Evolutionary conservation across 2,888 invertebrate genomes (phyloP), one percentile per base, ranked within the genome.

Genomic region (Chrysopilus asiliformis): DNA sequence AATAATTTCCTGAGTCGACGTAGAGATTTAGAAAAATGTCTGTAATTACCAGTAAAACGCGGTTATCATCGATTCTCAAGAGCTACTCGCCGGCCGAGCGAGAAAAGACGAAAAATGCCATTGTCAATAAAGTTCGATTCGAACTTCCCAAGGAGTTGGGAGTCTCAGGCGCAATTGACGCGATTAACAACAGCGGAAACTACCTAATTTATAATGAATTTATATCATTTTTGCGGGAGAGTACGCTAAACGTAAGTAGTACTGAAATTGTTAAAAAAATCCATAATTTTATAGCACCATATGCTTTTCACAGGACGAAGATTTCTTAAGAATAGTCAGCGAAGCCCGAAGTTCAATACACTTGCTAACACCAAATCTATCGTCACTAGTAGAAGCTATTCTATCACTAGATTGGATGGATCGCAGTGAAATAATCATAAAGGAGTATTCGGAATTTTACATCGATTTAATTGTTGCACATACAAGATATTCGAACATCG

Each of bases 401-500:
- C 57, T 79, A 31, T 63, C 66, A 12, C 48, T 74, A n/a, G 59
- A 65, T 47, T 79, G 79, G 79, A 60, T 60, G 4, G 63, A 64
- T 38, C 58, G 71, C 35, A 59, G 60, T 19, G 39, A 30, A 1
- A 60, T 64, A 30, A 62, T 71, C n/a, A 63, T 72, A 1, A 50
- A 60, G 20, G 68, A 68, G 20, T 82, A 74, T 53, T 70, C 73
- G 50, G 67, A 70, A 29, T 76, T 82, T 50, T 54, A 79, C 20
- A 60, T 76, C 22, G 76, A 79, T 57, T 61, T 82, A 32, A 64
- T 81, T 36, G 72, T 77, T 29, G 75, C 77, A 2, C 79, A 81
- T 46, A 73, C 71, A 45, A 69, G 71, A 52, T 76, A 79, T 55
- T 67, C 74, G 4, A 69, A 69, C 44, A 65, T 68, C 47, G 72